Conservation (phyloP, 2,113 vertebrate genomes). For the Pituophis catenifer region DNA sequence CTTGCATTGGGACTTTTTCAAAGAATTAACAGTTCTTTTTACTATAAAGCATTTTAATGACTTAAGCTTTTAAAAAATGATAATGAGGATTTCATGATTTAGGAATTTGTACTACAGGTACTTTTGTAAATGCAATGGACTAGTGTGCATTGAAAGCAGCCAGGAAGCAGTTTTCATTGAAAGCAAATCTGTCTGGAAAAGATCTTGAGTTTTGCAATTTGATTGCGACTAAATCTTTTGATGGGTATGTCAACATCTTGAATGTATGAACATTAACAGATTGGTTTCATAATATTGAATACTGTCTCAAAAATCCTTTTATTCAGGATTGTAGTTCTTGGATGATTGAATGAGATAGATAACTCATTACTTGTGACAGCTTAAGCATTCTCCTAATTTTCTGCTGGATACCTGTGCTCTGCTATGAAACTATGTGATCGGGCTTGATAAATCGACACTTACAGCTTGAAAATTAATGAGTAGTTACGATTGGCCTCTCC, state of each 20-base stretch:
- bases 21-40: neutral
- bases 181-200: neutral
- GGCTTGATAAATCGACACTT: too few relatives aligned
- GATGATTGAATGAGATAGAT: conserved; percentile 4
- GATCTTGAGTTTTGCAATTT: neutral
- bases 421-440: too few relatives aligned
- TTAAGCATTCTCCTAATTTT: neutral
- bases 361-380: neutral
- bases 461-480: too few relatives aligned
- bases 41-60: neutral
- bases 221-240: neutral
- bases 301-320: neutral
- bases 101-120: neutral
- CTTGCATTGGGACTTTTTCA: neutral
- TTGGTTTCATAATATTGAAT: neutral
- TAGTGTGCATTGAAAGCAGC: neutral
- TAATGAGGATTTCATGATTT: neutral
- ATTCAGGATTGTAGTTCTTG: neutral
- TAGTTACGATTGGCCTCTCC: too few relatives aligned
- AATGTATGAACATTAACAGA: neutral
- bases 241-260: neutral
- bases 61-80: neutral
- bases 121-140: neutral
- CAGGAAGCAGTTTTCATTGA: neutral
- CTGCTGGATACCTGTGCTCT: neutral